A percentile compares a stretch with the other conserved stretches of the same genome.
These are phyloP conservation scores for Glaucidium brasilianum DNA, from an alignment of 2,113 vertebrate species.

Conservation along the genomic window DNA sequence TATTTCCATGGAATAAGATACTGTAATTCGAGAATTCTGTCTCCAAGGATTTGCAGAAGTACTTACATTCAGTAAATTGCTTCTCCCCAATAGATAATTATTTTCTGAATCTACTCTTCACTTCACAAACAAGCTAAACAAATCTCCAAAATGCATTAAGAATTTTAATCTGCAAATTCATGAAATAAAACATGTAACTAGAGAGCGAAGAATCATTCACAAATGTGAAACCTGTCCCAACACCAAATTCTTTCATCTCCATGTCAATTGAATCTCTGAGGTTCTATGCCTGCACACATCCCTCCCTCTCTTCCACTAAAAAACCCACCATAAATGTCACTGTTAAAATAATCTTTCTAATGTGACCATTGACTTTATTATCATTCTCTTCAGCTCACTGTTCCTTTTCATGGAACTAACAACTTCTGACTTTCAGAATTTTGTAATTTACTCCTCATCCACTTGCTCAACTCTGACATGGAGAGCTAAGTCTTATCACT, in stretches of 20 bases:
- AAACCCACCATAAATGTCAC: background rate
- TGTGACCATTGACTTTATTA: background rate
- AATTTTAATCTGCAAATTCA: background rate
- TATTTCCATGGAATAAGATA: slow-evolving; percentile 9
- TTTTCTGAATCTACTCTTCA: background rate
- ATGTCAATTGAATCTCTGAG: background rate
- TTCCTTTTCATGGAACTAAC: background rate
- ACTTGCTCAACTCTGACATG: background rate
- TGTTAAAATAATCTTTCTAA: background rate
- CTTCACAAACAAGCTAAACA: background rate
- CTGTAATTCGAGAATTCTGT: background rate
- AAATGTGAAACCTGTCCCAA: background rate
- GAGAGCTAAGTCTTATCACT: background rate
- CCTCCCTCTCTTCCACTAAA: background rate
- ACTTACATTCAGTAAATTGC: background rate
- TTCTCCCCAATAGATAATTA: background rate
- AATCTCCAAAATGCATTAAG: background rate
- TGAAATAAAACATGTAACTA: background rate
- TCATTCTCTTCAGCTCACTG: background rate
- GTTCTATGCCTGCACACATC: background rate
- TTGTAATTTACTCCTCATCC: background rate
- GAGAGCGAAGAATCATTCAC: background rate
- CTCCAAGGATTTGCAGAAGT: background rate
- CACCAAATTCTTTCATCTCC: background rate
- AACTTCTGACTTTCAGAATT: background rate